phyloP scores from a whole-genome alignment of 2,797 vertebrate species.

The Neosilurus hyrtlii region DNA sequence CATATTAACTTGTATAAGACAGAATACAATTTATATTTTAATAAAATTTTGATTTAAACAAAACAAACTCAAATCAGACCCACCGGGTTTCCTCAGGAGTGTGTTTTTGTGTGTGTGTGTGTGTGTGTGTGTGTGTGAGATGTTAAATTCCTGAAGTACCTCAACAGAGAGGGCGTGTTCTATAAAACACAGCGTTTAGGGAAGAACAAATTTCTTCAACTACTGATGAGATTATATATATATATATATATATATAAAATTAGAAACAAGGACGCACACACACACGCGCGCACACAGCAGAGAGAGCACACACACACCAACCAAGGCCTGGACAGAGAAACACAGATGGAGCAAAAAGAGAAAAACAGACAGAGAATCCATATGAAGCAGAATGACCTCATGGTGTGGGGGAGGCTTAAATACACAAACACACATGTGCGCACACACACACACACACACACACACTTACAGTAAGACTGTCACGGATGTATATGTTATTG shows the following conservation, averaged over 20 bases:
- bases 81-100: no score
- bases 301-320: not conserved
- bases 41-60: no score
- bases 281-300: not conserved
- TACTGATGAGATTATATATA: no score
- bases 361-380: conserved; percentile 19
- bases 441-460: conserved; percentile 4
- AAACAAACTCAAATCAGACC: not conserved
- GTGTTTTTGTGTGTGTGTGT: conserved; percentile 24
- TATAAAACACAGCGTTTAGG: not conserved
- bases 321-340: not conserved
- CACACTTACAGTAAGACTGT: not conserved
- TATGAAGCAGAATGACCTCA: conserved; percentile 19
- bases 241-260: not conserved
- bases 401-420: not conserved
- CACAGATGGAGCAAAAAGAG: not conserved
- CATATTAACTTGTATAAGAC: no score
- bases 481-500: not conserved
- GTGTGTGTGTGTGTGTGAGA: conserved; percentile 13
- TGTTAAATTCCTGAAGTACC: conserved; percentile 16
- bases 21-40: no score
- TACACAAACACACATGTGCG: not conserved
- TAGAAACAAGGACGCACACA: not conserved
- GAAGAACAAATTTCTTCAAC: not conserved
- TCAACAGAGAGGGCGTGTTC: not conserved